Evolutionary conservation across 2,888 invertebrate species (phyloP), one percentile per base, ranked within the genome.

Genomic region (Plagiodera versicolora): DNA sequence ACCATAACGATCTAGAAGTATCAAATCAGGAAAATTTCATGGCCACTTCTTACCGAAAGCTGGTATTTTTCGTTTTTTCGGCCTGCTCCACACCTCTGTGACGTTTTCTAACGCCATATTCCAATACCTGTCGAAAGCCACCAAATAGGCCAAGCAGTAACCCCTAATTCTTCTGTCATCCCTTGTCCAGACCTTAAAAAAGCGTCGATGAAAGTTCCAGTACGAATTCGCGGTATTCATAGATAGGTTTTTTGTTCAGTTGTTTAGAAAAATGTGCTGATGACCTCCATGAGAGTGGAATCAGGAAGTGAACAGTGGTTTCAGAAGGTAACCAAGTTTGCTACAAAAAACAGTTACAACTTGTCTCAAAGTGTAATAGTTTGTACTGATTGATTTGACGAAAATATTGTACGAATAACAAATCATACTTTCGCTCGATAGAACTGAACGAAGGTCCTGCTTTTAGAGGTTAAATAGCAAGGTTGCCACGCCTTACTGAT

Each of bases 41-140:
- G 16, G 32, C 30, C 20, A n/a, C 46, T 39, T 61, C 80, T 80
- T 76, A 88, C 89, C 87, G 60, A 86, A 80, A 5, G 86, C 84
- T 1, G 87, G 86, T 55, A 85, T 79, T 80, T 89, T 89, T 69
- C 82, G 83, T 49, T 81, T 82, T 47, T 81, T 80, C 73, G 87
- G 86, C 65, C 89, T 83, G 54, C 84, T 86, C 89, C 93, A 95
- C 2, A 87, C 82, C 81, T 96, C 96, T 24, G 88, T 84, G 1
- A 94, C 94, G 76, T 95, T 92, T 58, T 85, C 85, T 55, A 97
- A 81, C 4, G 92, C 89, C 70, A 98, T 79, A 81, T 98, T 98
- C 91, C 94, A 95, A 77, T 95, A 94, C 76, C 92, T 95, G 81
- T 98, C 98, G 79, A 94, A 98, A 1, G 92, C 92, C 16, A 89